Evolutionary conservation across 2,888 invertebrate species (phyloP), one percentile per base, ranked within the genome.

Genomic region (Malthinus seriepunctatus): DNA sequence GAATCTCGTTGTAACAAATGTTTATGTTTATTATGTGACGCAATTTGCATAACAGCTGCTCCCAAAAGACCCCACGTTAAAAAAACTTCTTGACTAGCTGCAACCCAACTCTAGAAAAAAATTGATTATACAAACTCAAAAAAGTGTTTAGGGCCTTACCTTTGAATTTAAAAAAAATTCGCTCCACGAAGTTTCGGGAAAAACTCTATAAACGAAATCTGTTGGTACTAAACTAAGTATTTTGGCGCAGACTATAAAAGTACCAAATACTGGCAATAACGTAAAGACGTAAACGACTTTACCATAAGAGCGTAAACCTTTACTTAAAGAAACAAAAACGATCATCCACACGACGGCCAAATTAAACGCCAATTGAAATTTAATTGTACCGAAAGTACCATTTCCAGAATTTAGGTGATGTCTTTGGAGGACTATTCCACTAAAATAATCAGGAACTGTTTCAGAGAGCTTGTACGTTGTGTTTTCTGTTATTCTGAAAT

Each of bases 271-370:
- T 3, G 95, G 93, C 60, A 93, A 77, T 63, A 92, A 80, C 49
- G 90, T 89, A 70, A 94, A 86, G 60, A 90, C 86, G 78, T 90
- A 90, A 7, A 93, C 86, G 10, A 91, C 90, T 83, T 91, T 92
- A 57, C 92, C 91, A 69, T 91, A 91, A 0, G 91, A 91, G 68
- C 90, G 85, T 38, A 94, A 79, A 57, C 95, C 94, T 84, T 93
- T 93, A 76, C 93, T 93, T 14, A 95, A 83, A 42, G 91, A 88
- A 14, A 95, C 86, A 73, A 95, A 95, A 5, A 94, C 89, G 47
- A 92, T 88, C 84, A 92, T 88, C 95, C 95, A 95, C 14, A 94
- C 88, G 3, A 95, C 89, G 0, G 92, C 92, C 75, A 95, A 81
- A 77, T 94, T 93, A 79, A 95, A 93, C 2, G 93, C 92, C 63